A percentile compares a stretch with the other conserved stretches of the same genome.
Conservation (phyloP, 2,113 vertebrate genomes). For the Raja brachyura region DNA sequence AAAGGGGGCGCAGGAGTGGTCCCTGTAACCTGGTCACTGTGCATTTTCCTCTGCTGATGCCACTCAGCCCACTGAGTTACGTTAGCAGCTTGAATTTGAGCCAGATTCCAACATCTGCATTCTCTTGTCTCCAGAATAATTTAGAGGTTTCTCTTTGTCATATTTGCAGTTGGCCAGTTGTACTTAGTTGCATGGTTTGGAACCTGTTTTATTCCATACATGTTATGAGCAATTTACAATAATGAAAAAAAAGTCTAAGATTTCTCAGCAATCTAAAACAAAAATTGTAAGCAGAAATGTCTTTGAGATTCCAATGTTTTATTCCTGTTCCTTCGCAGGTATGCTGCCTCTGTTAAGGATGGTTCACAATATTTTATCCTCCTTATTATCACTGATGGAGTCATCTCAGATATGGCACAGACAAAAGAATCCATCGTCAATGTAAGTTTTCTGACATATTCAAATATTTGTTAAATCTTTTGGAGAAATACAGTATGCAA, state of each 20-base stretch:
- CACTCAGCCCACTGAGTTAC: too few species aligned
- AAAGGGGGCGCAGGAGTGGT: too few species aligned
- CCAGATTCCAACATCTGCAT: too few species aligned
- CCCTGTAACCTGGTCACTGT: too few species aligned
- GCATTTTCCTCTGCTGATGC: too few species aligned
- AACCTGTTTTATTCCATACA: not conserved
- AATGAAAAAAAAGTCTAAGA: not conserved
- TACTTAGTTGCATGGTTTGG: not conserved
- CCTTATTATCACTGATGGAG: constrained; percentile 88
- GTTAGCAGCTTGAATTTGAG: too few species aligned
- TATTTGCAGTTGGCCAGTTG: not conserved
- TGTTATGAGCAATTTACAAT: not conserved
- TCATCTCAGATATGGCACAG: constrained; percentile 95
- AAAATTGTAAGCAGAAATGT: not conserved
- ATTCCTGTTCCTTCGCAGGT: constrained; percentile 55
- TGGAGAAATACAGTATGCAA: not conserved
- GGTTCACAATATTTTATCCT: constrained; percentile 96
- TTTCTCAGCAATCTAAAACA: not conserved
- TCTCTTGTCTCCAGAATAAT: too few species aligned
- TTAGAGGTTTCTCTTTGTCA: too few species aligned
- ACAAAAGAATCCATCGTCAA: constrained; percentile 91
- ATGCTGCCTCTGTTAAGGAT: constrained; percentile 82
- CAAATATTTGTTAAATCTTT: not conserved
- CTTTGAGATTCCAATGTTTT: not conserved
- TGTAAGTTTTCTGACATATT: constrained; percentile 58